Percentiles rank a stretch among this genome's conserved stretches.
Evolutionary conservation across 2,888 invertebrate species (phyloP).

Genomic region (Tipula confusa): DNA sequence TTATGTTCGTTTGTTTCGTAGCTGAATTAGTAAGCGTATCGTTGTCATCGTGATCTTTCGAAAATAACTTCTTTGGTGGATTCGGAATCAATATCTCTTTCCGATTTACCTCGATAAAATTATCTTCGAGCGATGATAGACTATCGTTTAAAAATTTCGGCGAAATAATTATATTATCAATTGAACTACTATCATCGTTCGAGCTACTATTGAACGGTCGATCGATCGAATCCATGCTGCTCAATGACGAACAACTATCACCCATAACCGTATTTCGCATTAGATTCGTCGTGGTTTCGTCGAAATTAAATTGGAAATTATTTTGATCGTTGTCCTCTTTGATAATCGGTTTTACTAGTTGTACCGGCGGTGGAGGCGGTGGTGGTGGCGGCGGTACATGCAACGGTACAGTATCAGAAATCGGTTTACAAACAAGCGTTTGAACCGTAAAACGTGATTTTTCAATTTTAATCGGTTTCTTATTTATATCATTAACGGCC

Average conservation of each 20-base stretch:
- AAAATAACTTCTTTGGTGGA: neutral
- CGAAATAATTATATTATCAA: neutral
- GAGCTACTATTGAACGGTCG: slow-evolving; percentile 34
- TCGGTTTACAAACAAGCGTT: neutral
- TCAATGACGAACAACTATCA: slow-evolving; percentile 51
- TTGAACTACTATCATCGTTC: slow-evolving; percentile 34
- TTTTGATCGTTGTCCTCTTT: neutral
- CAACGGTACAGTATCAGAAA: slow-evolving; percentile 7
- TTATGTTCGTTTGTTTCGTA: neutral
- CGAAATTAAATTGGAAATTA: slow-evolving; percentile 44
- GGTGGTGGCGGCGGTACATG: slow-evolving; percentile 41
- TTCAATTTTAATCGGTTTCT: neutral
- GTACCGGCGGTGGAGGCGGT: neutral
- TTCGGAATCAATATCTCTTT: neutral
- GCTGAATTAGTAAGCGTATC: neutral
- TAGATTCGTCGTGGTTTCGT: slow-evolving; percentile 50
- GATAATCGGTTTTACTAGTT: slow-evolving; percentile 29
- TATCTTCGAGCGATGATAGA: slow-evolving; percentile 16
- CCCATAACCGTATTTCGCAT: slow-evolving; percentile 54
- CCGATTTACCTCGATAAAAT: neutral
- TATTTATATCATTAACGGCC: slow-evolving; percentile 34
- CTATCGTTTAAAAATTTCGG: slow-evolving; percentile 27
- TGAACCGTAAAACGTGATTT: neutral
- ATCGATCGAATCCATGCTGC: slow-evolving; percentile 53
- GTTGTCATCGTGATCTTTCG: neutral